Evolutionary conservation across 2,113 vertebrate species (phyloP).

Genomic region (Sapayoa aenigma): DNA sequence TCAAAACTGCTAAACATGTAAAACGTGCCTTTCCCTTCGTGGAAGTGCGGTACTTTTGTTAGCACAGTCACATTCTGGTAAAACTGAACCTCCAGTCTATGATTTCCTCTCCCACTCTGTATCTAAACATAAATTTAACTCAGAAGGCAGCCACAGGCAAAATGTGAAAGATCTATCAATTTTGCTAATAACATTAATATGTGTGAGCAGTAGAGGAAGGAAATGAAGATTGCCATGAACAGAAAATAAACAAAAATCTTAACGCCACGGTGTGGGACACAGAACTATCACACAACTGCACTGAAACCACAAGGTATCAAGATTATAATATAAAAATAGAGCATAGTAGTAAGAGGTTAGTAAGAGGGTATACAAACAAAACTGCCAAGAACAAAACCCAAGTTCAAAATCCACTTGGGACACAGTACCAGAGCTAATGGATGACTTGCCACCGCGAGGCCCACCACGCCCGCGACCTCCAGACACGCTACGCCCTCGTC

Average conservation of each 20-base stretch:
- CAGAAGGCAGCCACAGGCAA: background rate
- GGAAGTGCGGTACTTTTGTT: background rate
- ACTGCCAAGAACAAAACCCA: background rate
- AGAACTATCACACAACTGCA: background rate
- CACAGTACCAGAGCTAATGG: constrained; percentile 87
- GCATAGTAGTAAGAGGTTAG: background rate
- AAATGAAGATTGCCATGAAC: background rate
- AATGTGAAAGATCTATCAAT: background rate
- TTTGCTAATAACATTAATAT: background rate
- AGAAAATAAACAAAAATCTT: background rate
- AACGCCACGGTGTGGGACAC: accelerated
- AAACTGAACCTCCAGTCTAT: background rate
- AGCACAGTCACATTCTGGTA: background rate
- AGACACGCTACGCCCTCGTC: constrained; percentile 83
- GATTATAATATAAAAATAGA: background rate
- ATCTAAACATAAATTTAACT: background rate
- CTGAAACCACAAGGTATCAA: background rate
- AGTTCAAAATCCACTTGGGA: background rate
- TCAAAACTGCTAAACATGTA: background rate
- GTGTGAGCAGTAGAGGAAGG: background rate
- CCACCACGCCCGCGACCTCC: constrained; percentile 86
- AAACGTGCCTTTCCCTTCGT: background rate
- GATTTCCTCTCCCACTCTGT: background rate
- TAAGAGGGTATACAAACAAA: background rate
- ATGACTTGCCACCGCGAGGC: constrained; percentile 85